Conservation (phyloP, 2,888 invertebrate species). For the Halictus quadricinctus region DNA sequence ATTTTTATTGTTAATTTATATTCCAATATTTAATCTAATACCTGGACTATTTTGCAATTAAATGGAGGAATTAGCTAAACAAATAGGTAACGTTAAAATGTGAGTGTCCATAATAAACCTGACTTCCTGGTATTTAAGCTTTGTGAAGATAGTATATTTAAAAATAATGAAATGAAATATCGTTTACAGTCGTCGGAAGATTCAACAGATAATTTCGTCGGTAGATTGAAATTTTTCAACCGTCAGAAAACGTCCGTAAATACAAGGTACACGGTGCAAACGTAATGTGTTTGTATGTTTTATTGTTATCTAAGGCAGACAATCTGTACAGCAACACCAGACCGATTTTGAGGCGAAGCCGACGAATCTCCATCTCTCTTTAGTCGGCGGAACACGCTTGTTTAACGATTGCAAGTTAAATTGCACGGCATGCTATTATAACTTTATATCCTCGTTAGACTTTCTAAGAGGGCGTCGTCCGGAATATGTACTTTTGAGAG, state of each 20-base stretch:
- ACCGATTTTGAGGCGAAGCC: slow-evolving; percentile 31
- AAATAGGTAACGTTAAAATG: not conserved
- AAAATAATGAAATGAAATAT: not conserved
- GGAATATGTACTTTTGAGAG: slow-evolving; percentile 51
- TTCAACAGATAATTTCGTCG: not conserved
- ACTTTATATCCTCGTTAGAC: slow-evolving; percentile 68
- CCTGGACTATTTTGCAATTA: not conserved
- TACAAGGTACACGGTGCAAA: not conserved
- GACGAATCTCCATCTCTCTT: slow-evolving; percentile 1
- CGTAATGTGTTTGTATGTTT: slow-evolving; percentile 30
- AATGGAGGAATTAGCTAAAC: not conserved
- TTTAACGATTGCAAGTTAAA: slow-evolving; percentile 67
- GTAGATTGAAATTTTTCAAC: not conserved
- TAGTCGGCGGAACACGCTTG: slow-evolving; percentile 44
- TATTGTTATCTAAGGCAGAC: slow-evolving; percentile 32
- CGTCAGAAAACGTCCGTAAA: not conserved
- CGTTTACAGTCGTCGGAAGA: too few species aligned
- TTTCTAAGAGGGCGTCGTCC: slow-evolving; percentile 47
- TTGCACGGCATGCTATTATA: slow-evolving; percentile 62
- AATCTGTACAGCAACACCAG: slow-evolving; percentile 31
- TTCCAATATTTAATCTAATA: not conserved
- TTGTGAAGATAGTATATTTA: not conserved
- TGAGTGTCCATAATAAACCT: not conserved
- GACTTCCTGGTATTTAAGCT: not conserved
- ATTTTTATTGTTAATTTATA: not conserved